Evolutionary conservation across 1,140 invertebrate genomes (phyloP).

Genomic region (Drosophila sp.): DNA sequence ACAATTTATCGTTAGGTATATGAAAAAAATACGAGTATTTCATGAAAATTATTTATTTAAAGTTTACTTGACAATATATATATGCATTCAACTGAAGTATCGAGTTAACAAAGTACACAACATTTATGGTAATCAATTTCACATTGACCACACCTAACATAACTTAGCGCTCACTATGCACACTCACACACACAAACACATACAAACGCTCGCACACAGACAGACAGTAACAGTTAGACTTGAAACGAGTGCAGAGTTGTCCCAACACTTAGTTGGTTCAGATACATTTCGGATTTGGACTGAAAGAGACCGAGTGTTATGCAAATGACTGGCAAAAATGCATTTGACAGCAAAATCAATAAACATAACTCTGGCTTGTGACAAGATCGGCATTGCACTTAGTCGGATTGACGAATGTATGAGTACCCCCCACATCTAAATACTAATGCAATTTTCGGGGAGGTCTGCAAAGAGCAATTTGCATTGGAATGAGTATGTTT

Average conservation of each 20-base stretch:
- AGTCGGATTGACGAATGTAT: constrained; percentile 21
- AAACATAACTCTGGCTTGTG: constrained; percentile 62
- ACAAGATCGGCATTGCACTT: constrained; percentile 61
- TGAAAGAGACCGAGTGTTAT: constrained; percentile 49
- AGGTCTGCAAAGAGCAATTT: constrained; percentile 43
- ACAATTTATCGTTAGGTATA: too few species aligned
- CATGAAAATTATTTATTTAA: too few species aligned
- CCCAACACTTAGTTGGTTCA: constrained; percentile 22
- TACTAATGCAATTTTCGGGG: constrained; percentile 36
- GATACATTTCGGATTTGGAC: constrained; percentile 8
- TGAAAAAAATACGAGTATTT: too few species aligned
- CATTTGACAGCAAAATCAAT: constrained; percentile 73
- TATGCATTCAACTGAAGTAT: not conserved
- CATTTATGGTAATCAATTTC: constrained; percentile 29
- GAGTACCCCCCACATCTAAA: not conserved
- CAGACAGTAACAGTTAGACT: not conserved
- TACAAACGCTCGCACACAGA: not conserved
- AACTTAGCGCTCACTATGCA: constrained; percentile 32
- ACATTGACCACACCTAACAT: constrained; percentile 29
- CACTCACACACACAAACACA: constrained; percentile 12
- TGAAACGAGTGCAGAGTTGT: constrained; percentile 17
- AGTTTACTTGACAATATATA: not conserved
- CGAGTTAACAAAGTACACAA: not conserved
- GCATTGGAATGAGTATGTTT: constrained; percentile 56
- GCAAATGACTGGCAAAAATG: constrained; percentile 59